Evolutionary conservation across 1,140 invertebrate species (phyloP), one percentile per base, ranked within the genome.

Genomic region (Drosophila guanche): DNA sequence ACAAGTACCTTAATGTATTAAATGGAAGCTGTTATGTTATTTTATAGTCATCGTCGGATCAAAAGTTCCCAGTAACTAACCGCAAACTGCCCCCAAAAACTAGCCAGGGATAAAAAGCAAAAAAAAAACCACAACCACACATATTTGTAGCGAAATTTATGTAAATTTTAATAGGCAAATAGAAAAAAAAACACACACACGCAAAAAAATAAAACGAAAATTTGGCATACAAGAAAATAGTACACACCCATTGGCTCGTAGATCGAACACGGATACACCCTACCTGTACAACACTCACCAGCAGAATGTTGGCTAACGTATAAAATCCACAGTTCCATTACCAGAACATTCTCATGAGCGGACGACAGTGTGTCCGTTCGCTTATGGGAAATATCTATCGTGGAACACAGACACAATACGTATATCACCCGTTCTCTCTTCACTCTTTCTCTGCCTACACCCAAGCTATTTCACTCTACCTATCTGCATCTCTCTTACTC

Each of bases 51-150:
- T 66, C 71, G 55, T 70, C 58, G 58, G 63, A 58, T 55, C 29
- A 41, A 75, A 68, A 70, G 53, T 57, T 80, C 62, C 74, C 63
- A 85, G 81, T 86, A 80, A 85, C 81, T 86, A 86, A 86, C 79
- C 29, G 29, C 8, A 33, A 33, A 33, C 3, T 8, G 16, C 29
- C 29, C 62, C 70, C 63, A 85, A 77, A 81, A 80, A 85, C 81
- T 86, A 86, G 80, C 79, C 57, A 66, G 67, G 37, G 45, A 48
- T 40, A 46, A 62, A 61, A 53, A 52, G 58, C 48, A 14, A 29
- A 29, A 5, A 5, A 6, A 33, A 29, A 29, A 29, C 27, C 8
- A 33, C 29, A 8, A 10, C 29, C 41, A 56, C 56, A 79, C 8
- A 51, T 77, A 80, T 63, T 69, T 72, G 73, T 79, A 63, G 69